Conservation (phyloP, 1,140 invertebrate species). For the Nebria ingens region DNA sequence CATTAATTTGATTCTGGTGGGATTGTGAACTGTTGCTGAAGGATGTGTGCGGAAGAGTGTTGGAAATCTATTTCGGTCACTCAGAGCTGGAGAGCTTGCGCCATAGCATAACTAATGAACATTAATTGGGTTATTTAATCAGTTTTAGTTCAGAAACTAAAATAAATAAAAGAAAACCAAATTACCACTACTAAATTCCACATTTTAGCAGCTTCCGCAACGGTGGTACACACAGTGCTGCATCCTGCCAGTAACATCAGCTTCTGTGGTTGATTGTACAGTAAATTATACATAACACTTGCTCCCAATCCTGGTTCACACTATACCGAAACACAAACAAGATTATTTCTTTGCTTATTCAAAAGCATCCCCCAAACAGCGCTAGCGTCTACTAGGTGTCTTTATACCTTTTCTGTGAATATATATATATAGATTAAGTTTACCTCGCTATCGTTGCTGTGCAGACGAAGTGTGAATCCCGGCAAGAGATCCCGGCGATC, state of each 20-base stretch:
- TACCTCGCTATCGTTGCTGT: conserved; percentile 97
- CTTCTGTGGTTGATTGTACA: conserved; percentile 94
- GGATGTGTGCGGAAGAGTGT: conserved; percentile 98
- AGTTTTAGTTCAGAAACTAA: not conserved
- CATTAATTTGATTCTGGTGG: conserved; percentile 92
- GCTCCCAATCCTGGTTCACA: conserved; percentile 96
- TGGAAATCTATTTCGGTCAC: conserved; percentile 92
- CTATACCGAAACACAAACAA: conserved; percentile 64
- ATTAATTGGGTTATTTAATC: conserved; percentile 12
- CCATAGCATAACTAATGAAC: conserved; percentile 93
- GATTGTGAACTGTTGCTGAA: conserved; percentile 98
- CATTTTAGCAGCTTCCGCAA: conserved; percentile 98
- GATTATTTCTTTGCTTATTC: not conserved
- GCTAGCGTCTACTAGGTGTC: too few relatives aligned
- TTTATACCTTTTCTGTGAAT: too few relatives aligned
- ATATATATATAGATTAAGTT: too few relatives aligned
- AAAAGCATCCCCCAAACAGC: too few relatives aligned
- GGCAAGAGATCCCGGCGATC: conserved; percentile 76
- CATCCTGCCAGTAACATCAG: conserved; percentile 93
- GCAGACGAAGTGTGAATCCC: conserved; percentile 82
- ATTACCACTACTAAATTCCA: conserved; percentile 99
- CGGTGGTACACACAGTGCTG: conserved; percentile 97
- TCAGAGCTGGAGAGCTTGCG: conserved; percentile 95
- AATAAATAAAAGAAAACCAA: conserved; percentile 24
- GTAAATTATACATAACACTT: conserved; percentile 95